These are phyloP conservation scores for Pristionchus mayeri DNA, from an alignment of 2,888 invertebrate species.

Conservation along the genomic window DNA sequence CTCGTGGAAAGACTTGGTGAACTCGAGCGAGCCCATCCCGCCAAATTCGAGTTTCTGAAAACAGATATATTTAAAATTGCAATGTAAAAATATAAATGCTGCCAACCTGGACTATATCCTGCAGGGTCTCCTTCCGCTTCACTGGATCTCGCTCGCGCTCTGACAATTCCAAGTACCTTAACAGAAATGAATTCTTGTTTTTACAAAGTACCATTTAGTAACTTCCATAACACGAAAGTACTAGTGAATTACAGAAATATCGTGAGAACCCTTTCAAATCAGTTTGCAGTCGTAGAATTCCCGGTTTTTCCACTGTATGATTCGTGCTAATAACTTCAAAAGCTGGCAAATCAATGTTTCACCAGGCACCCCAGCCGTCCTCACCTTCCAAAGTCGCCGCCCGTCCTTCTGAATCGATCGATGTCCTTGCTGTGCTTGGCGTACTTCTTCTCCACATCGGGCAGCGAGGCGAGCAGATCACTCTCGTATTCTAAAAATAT, in stretches of 20 bases:
- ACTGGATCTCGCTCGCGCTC: not conserved
- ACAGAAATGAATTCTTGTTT: not conserved
- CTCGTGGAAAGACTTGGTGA: not conserved
- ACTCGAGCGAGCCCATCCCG: not conserved
- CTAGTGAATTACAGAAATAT: too few species aligned
- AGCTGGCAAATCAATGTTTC: too few species aligned
- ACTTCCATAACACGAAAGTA: too few species aligned
- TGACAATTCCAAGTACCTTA: constrained; percentile 1
- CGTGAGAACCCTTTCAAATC: too few species aligned
- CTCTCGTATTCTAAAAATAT: not conserved
- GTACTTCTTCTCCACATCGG: not conserved
- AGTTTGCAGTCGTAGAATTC: too few species aligned
- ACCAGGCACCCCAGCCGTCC: too few species aligned
- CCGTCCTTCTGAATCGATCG: not conserved
- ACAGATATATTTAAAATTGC: not conserved
- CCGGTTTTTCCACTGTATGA: too few species aligned
- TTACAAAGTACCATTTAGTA: too few species aligned
- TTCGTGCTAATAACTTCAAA: too few species aligned
- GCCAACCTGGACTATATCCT: not conserved
- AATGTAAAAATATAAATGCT: not conserved
- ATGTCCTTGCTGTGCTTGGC: not conserved
- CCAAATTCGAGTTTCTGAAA: not conserved
- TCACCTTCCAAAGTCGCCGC: not conserved
- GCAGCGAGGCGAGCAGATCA: not conserved
- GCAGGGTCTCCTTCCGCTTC: not conserved